phyloP scores from a whole-genome alignment of 92 coral and sea anemone genomes.

The Diadumene lineata region DNA sequence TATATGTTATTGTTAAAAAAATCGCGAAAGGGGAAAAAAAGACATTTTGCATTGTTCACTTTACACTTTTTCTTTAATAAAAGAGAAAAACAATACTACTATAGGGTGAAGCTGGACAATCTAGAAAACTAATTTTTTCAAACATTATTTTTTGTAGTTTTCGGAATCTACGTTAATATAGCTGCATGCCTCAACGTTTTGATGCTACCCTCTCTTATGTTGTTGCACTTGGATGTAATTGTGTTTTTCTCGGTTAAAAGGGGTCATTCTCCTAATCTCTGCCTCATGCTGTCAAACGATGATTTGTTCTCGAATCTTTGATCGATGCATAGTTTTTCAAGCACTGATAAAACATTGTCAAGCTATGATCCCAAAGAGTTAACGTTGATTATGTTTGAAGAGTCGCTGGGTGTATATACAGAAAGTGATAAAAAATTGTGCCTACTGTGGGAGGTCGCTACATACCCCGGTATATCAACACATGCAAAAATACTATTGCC shows the following conservation, averaged over 20 bases:
- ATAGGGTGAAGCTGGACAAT: too few species aligned
- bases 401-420: neutral
- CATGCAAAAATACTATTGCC: neutral
- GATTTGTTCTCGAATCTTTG: slow-evolving; percentile 8
- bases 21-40: neutral
- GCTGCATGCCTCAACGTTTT: too few species aligned
- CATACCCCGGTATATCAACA: neutral
- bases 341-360: neutral
- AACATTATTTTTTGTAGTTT: slow-evolving; percentile 6
- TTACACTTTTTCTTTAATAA: too few species aligned
- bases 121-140: too few species aligned
- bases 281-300: neutral
- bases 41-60: neutral
- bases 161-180: slow-evolving; percentile 10
- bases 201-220: slow-evolving; percentile 22
- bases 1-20: too few species aligned
- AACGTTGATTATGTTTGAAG: neutral
- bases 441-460: neutral
- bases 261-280: slow-evolving; percentile 34
- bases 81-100: too few species aligned
- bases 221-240: slow-evolving; percentile 3
- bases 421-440: neutral
- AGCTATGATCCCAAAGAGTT: neutral
- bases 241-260: slow-evolving; percentile 26
- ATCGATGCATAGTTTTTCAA: neutral